Percentiles rank a stretch among this genome's conserved stretches.
Conservation (phyloP, 2,797 vertebrate genomes). For the Enteromius unitaeniatus region DNA sequence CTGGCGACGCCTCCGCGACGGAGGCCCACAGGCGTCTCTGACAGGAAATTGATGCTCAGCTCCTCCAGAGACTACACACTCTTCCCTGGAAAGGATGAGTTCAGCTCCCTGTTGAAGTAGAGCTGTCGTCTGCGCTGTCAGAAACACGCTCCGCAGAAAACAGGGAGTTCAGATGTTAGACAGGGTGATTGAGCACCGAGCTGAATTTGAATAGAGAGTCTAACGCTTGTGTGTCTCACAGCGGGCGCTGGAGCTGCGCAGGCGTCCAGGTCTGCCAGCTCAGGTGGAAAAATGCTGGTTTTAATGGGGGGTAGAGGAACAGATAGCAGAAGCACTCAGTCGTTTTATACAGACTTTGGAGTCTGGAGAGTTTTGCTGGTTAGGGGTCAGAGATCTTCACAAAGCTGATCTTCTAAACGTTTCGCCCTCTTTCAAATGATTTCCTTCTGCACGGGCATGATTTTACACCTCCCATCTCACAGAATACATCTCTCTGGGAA, state of each 20-base stretch:
- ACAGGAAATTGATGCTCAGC: conserved; percentile 75
- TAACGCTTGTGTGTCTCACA: conserved; percentile 47
- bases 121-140: conserved; percentile 71
- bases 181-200: conserved; percentile 68
- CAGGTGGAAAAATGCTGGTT: conserved; percentile 69
- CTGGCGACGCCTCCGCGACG: conserved; percentile 62
- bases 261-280: conserved; percentile 58
- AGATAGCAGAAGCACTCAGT: conserved; percentile 60
- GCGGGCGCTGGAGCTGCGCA: not conserved
- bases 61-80: conserved; percentile 62
- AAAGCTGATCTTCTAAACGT: not conserved
- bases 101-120: conserved; percentile 69
- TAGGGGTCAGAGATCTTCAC: not conserved
- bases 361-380: conserved; percentile 6
- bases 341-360: conserved; percentile 49
- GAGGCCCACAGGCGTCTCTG: conserved; percentile 67
- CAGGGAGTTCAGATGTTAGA: conserved; percentile 71
- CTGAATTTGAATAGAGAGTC: conserved; percentile 63
- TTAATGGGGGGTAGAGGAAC: conserved; percentile 68
- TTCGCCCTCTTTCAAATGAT: not conserved
- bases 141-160: conserved; percentile 41
- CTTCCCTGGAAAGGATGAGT: conserved; percentile 71
- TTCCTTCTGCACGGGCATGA: not conserved
- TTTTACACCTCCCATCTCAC: not conserved
- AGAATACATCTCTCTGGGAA: not conserved